These are phyloP conservation scores for Hirudo medicinalis DNA, from an alignment of 1,140 invertebrate species.

Conservation along the genomic window DNA sequence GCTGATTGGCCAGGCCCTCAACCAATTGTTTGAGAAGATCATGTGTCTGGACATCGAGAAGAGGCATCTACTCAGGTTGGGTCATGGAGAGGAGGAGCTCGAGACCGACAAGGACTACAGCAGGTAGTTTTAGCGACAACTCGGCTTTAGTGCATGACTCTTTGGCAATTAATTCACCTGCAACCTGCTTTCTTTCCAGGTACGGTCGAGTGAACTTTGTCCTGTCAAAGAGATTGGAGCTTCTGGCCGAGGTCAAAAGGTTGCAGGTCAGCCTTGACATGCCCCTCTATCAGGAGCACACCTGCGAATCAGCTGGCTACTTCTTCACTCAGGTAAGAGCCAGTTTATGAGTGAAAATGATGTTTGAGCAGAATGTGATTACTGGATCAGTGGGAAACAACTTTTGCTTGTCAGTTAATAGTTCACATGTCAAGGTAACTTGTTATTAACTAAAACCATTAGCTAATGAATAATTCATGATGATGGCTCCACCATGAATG, in stretches of 20 bases:
- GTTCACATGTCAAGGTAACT: no score
- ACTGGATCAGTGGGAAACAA: no score
- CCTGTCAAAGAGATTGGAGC: conserved; percentile 74
- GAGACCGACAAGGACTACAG: conserved; percentile 99
- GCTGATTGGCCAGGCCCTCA: conserved; percentile 56
- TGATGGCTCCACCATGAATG: no score
- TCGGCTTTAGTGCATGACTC: neutral
- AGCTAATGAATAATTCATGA: conserved; percentile 44
- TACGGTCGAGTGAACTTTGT: conserved; percentile 99
- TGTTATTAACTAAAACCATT: conserved; percentile 20
- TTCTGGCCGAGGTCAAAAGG: conserved; percentile 75
- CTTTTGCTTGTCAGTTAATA: no score
- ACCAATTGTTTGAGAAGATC: conserved; percentile 99
- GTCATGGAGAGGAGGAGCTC: conserved; percentile 93
- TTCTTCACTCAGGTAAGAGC: conserved; percentile 46
- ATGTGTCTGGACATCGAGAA: conserved; percentile 96
- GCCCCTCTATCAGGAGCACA: conserved; percentile 77
- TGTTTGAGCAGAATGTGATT: no score
- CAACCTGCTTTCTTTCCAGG: conserved; percentile 39
- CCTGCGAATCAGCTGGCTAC: conserved; percentile 91
- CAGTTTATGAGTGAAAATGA: neutral
- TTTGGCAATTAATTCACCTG: neutral
- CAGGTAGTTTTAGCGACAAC: conserved; percentile 39
- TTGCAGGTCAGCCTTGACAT: conserved; percentile 72
- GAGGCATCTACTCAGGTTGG: conserved; percentile 89